Percentiles rank a stretch among this genome's conserved stretches.
Conservation (phyloP, 1,140 invertebrate species). For the Carposina sasakii region DNA sequence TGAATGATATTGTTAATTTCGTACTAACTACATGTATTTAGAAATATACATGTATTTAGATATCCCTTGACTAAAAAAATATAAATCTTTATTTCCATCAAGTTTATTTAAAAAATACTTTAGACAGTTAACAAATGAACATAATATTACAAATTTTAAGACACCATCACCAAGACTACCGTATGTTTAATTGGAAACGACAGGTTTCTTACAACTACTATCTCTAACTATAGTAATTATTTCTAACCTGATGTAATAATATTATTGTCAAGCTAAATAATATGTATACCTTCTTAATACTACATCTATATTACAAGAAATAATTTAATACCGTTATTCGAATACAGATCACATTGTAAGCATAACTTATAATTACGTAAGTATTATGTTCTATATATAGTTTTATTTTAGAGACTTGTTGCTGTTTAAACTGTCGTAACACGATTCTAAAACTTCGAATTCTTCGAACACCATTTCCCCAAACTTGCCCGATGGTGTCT, state of each 20-base stretch:
- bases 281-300: constrained; percentile 31
- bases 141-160: constrained; percentile 49
- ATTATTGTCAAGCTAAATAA: constrained; percentile 33
- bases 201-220: constrained; percentile 18
- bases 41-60: too few species aligned
- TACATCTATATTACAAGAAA: constrained; percentile 63
- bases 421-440: constrained; percentile 75
- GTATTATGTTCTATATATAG: constrained; percentile 14
- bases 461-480: constrained; percentile 89
- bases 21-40: too few species aligned
- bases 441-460: constrained; percentile 80
- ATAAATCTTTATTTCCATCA: too few species aligned
- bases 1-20: too few species aligned
- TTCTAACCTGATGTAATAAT: constrained; percentile 32
- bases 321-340: constrained; percentile 59
- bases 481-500: constrained; percentile 74
- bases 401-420: constrained; percentile 62
- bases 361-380: constrained; percentile 40
- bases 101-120: too few species aligned
- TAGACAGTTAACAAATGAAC: too few species aligned
- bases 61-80: too few species aligned
- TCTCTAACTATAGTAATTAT: constrained; percentile 24
- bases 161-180: constrained; percentile 62
- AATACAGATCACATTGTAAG: constrained; percentile 62
- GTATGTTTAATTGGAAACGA: constrained; percentile 36